phyloP scores from a whole-genome alignment of 1,140 invertebrate species.

The Pemphigus obesinymphae region DNA sequence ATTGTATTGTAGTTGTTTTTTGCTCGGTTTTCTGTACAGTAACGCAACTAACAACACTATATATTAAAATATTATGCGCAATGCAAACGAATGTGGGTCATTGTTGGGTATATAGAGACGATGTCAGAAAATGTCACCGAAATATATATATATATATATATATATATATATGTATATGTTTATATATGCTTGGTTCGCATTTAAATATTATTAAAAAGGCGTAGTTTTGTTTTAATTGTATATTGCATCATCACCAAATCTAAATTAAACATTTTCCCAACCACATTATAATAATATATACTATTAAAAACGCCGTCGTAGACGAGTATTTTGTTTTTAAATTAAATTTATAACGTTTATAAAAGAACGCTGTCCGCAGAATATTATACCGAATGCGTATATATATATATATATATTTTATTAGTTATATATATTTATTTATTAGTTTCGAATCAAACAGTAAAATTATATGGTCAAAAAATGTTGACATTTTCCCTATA shows the following conservation, averaged over 20 bases:
- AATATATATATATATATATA: no score
- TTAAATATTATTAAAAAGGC: conserved; percentile 6
- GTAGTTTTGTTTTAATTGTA: neutral
- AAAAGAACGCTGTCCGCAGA: no score
- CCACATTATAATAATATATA: no score
- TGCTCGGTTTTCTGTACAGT: neutral
- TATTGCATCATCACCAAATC: no score
- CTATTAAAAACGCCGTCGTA: no score
- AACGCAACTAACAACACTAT: neutral
- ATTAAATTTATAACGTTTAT: no score
- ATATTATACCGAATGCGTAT: neutral
- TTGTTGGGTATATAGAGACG: no score
- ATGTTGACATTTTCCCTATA: no score
- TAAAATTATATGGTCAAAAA: neutral
- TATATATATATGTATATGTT: no score
- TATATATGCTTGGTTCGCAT: neutral
- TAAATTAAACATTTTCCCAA: no score
- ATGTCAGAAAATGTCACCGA: neutral
- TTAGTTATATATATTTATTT: no score
- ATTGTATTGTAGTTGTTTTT: neutral
- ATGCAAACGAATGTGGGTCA: neutral
- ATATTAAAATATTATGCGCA: neutral
- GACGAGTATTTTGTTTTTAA: no score
- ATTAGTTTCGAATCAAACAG: neutral
- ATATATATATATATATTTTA: neutral